A percentile compares a stretch with the other conserved stretches of the same genome.
phyloP scores from a whole-genome alignment of 2,797 vertebrate species.

The Chrosomus eos region DNA sequence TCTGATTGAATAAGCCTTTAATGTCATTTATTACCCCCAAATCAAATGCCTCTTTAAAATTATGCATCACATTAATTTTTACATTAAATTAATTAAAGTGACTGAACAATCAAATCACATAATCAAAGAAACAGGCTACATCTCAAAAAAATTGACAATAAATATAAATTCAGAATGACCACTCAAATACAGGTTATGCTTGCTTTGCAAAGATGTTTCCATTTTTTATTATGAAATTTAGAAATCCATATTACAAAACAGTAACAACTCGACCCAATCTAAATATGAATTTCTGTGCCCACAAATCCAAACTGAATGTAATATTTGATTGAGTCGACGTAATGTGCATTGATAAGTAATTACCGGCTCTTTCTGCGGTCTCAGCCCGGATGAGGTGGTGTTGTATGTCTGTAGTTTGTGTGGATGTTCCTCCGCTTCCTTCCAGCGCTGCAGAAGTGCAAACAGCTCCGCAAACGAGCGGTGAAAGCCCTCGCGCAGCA shows the following conservation, averaged over 20 bases:
- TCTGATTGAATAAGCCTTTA: background rate
- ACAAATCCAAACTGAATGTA: background rate
- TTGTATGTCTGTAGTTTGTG: conserved; percentile 84
- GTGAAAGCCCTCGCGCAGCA: conserved; percentile 86
- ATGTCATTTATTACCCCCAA: background rate
- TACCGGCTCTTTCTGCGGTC: conserved; percentile 81
- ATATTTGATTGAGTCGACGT: no score
- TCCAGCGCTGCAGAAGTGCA: conserved; percentile 77
- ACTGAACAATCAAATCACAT: background rate
- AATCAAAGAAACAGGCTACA: background rate
- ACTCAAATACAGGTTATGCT: no score
- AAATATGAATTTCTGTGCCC: background rate
- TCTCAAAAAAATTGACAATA: background rate
- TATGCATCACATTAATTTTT: background rate
- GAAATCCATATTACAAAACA: background rate
- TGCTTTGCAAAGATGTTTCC: background rate
- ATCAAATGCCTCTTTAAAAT: background rate
- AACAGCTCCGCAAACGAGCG: conserved; percentile 85
- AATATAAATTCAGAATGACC: no score
- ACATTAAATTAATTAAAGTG: background rate
- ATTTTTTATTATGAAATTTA: background rate
- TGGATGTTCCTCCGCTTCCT: conserved; percentile 81
- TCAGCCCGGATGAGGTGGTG: conserved; percentile 84
- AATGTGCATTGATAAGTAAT: background rate
- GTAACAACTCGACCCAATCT: background rate